Percentiles rank a stretch among this genome's conserved stretches.
These are phyloP conservation scores for Epirrita christyi DNA, from an alignment of 2,888 invertebrate species.

Conservation along the genomic window DNA sequence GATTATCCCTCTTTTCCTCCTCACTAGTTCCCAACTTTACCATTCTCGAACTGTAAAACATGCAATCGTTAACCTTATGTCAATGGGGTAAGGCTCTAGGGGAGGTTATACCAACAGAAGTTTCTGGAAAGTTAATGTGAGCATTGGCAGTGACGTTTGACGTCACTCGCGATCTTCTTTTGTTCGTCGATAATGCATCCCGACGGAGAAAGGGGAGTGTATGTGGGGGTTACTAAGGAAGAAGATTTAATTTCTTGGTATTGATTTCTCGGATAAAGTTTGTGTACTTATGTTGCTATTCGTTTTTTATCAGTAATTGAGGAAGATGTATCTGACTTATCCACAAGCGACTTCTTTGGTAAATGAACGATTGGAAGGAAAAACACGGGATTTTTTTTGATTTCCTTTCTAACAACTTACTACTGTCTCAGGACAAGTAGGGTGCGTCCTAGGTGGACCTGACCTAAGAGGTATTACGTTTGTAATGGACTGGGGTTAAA, in stretches of 20 bases:
- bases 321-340: neutral
- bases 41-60: neutral
- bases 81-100: slow-evolving; percentile 3
- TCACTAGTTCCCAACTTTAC: slow-evolving; percentile 32
- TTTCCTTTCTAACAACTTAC: no score
- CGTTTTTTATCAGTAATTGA: neutral
- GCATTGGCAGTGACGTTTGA: slow-evolving; percentile 59
- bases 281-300: slow-evolving; percentile 2
- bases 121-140: slow-evolving; percentile 32
- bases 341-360: neutral
- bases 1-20: slow-evolving; percentile 47
- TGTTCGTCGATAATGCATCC: slow-evolving; percentile 58
- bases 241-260: slow-evolving; percentile 43
- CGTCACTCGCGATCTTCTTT: slow-evolving; percentile 64
- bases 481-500: no score
- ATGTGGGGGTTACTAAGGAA: slow-evolving; percentile 37
- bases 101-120: slow-evolving; percentile 1
- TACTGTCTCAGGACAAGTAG: no score
- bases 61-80: slow-evolving; percentile 24
- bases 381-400: no score
- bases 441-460: no score
- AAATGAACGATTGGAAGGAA: no score
- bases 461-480: no score
- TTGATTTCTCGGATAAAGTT: slow-evolving; percentile 30
- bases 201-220: slow-evolving; percentile 47